Conservation (phyloP, 1,140 invertebrate genomes). For the Micrasema longulum region DNA sequence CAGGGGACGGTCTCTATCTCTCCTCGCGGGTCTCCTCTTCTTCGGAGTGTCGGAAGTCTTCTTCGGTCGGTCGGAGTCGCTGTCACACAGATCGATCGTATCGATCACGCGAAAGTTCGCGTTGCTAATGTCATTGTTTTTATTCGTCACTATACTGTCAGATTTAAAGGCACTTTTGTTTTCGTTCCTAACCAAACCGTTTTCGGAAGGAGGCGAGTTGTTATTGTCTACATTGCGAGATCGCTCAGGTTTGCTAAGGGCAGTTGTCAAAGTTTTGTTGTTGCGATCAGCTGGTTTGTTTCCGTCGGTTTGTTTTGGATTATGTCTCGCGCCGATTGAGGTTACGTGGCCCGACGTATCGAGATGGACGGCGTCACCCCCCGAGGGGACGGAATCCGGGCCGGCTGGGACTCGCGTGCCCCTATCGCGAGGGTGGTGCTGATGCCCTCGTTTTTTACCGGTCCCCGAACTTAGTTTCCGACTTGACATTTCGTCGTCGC, state of each 20-base stretch:
- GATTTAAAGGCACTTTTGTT: slow-evolving; percentile 36
- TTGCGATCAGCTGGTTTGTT: slow-evolving; percentile 50
- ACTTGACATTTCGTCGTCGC: slow-evolving; percentile 38
- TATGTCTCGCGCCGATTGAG: slow-evolving; percentile 67
- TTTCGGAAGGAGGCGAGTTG: slow-evolving; percentile 37
- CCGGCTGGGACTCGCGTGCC: slow-evolving; percentile 62
- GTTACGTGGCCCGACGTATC: slow-evolving; percentile 62
- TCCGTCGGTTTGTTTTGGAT: slow-evolving; percentile 55
- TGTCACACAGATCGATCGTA: slow-evolving; percentile 52
- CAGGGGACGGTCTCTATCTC: slow-evolving; percentile 42
- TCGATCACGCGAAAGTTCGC: slow-evolving; percentile 42
- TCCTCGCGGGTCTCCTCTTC: slow-evolving; percentile 43
- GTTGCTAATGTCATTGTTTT: slow-evolving; percentile 60
- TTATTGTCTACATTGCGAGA: slow-evolving; percentile 38
- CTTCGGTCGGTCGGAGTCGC: slow-evolving; percentile 51
- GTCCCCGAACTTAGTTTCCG: slow-evolving; percentile 55
- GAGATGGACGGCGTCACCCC: slow-evolving; percentile 67
- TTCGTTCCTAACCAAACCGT: slow-evolving; percentile 11
- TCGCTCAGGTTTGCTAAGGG: slow-evolving; percentile 19
- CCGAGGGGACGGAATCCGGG: slow-evolving; percentile 71
- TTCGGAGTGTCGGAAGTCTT: slow-evolving; percentile 36
- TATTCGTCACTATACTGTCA: slow-evolving; percentile 56
- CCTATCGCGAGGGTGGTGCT: slow-evolving; percentile 76
- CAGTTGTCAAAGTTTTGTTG: slow-evolving; percentile 42
- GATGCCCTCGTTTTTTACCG: slow-evolving; percentile 72